Evolutionary conservation across 1,140 invertebrate species (phyloP).

Genomic region (Apis dorsata): DNA sequence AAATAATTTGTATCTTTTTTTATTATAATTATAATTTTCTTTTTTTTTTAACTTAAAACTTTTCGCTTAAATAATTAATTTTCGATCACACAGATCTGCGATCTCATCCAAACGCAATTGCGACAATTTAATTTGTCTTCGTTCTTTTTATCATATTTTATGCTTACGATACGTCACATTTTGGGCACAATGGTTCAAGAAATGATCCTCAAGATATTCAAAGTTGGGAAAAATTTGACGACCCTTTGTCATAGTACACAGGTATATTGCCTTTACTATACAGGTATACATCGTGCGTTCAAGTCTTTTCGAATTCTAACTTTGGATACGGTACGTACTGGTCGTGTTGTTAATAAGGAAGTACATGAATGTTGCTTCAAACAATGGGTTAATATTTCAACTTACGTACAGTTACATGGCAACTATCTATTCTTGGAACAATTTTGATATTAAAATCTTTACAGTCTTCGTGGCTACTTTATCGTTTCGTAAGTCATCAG

Average conservation of each 20-base stretch:
- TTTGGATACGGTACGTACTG: conserved; percentile 4
- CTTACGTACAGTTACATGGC: conserved; percentile 7
- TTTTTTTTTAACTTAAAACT: conserved; percentile 9
- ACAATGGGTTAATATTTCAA: conserved; percentile 4
- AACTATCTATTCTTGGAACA: background rate
- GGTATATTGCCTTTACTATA: background rate
- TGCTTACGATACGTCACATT: background rate
- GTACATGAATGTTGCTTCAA: background rate
- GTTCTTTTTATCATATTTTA: background rate
- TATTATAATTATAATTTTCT: background rate
- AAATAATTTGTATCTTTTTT: background rate
- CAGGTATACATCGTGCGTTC: conserved; percentile 15
- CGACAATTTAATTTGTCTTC: background rate
- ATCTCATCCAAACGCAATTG: background rate
- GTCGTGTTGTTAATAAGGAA: conserved; percentile 1
- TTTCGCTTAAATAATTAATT: background rate
- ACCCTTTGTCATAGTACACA: conserved; percentile 8
- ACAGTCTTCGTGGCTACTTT: conserved; percentile 5
- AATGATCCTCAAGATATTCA: background rate
- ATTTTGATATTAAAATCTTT: conserved; percentile 7
- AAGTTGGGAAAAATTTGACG: background rate
- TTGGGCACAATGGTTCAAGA: background rate
- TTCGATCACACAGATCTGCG: background rate
- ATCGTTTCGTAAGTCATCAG: conserved; percentile 1
- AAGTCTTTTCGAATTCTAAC: conserved; percentile 22